Evolutionary conservation across 1,140 invertebrate species (phyloP), one percentile per base, ranked within the genome.

Genomic region (Aphelinus certus): DNA sequence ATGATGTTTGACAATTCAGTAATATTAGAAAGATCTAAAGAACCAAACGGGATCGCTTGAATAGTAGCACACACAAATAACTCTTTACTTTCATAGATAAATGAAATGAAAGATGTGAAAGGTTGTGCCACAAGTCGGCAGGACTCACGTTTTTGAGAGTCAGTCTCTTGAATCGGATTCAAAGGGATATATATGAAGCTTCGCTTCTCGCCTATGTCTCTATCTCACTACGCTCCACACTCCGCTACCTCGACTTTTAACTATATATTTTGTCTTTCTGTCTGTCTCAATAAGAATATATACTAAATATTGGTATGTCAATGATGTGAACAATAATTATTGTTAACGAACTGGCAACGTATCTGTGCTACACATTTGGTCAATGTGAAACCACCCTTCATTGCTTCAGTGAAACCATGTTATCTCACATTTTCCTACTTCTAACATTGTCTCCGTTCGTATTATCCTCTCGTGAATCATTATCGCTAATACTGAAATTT

Each of bases 291-390:
- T 9, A 53, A 53, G 51, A 4, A 60, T 74, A 65, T 53, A 79
- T 81, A 76, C 73, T 80, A 77, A 79, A 75, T 73, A 82, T 83
- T 75, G 81, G 84, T 76, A 78, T 83, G 81, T 83, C 78, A 85
- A 84, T 64, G 81, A 80, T 84, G 81, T 86, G 84, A 82, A 82
- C 82, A 84, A 76, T 47, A 61, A 55, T 26, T 26, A 26, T 26
- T 26, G 26, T 48, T 42, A 45, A 71, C 26, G 42, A 73, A 57
- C 53, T 65, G 66, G 57, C 45, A 71, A 65, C 79, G 80, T 87
- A 83, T 84, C 80, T 87, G 83, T 87, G 85, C 84, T 86, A 88
- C 85, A 87, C 86, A 88, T 85, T 82, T 86, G 83, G 86, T 87
- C 81, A 82, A 87, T 88, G 87, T 87, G 57, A 84, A 85, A 82